Evolutionary conservation across 2,888 invertebrate genomes (phyloP).

Genomic region (Amaurobius ferox): DNA sequence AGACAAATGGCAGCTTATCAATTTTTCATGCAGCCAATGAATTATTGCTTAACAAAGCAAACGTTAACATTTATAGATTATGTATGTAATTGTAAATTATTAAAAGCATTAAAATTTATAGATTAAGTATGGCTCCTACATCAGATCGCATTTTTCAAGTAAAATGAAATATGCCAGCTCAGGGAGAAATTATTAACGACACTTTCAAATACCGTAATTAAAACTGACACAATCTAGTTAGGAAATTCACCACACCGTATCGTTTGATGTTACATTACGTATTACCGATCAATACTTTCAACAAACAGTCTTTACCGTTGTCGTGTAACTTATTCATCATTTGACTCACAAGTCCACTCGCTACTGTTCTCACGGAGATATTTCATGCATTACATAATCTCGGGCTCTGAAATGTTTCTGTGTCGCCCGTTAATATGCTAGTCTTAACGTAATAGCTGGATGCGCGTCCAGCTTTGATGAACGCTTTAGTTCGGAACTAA

Average conservation of each 20-base stretch:
- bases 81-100: no score
- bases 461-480: slow-evolving; percentile 23
- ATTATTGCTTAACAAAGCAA: no score
- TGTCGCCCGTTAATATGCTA: slow-evolving; percentile 21
- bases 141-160: not conserved
- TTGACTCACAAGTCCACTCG: not conserved
- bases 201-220: not conserved
- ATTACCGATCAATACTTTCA: not conserved
- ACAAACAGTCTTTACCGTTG: not conserved
- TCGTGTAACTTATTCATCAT: not conserved
- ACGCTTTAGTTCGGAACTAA: not conserved
- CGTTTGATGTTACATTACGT: not conserved
- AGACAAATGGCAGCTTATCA: no score
- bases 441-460: slow-evolving; percentile 31
- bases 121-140: no score
- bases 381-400: not conserved
- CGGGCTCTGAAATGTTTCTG: slow-evolving; percentile 39
- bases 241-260: not conserved
- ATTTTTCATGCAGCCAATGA: no score
- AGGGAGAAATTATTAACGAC: not conserved
- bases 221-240: not conserved
- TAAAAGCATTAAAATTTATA: no score
- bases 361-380: not conserved
- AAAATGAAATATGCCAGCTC: not conserved
- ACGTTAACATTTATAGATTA: no score